phyloP scores from a whole-genome alignment of 2,888 invertebrate genomes.

The Eupithecia abbreviata region DNA sequence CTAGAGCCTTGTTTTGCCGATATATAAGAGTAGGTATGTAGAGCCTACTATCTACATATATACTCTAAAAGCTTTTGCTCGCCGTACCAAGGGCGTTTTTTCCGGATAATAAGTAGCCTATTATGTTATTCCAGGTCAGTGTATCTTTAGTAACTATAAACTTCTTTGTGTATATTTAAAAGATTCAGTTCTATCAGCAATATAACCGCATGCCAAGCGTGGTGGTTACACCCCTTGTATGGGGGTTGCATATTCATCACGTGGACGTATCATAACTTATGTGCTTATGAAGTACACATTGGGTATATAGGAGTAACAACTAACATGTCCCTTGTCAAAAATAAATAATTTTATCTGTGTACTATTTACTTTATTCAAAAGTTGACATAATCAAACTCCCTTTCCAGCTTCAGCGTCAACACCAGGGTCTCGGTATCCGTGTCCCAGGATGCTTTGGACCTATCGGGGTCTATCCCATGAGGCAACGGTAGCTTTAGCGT shows the following conservation, averaged over 20 bases:
- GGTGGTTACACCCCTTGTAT: background rate
- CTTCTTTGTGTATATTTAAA: background rate
- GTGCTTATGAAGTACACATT: background rate
- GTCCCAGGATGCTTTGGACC: slow-evolving; percentile 92
- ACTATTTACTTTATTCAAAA: slow-evolving; percentile 82
- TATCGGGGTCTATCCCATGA: slow-evolving; percentile 91
- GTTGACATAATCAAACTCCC: slow-evolving; percentile 94
- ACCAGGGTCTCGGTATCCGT: slow-evolving; percentile 85
- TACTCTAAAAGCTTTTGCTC: background rate
- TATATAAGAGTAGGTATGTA: background rate
- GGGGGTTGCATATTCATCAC: background rate
- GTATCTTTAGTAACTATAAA: too few relatives aligned
- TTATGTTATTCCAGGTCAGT: background rate
- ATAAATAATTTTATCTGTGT: background rate
- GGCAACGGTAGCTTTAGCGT: slow-evolving; percentile 90
- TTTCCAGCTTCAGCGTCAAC: slow-evolving; percentile 88
- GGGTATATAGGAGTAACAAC: background rate
- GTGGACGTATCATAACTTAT: background rate
- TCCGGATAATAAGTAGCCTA: background rate
- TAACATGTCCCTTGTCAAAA: background rate
- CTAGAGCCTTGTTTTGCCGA: background rate
- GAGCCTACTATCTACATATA: background rate
- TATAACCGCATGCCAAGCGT: background rate
- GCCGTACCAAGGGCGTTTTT: background rate
- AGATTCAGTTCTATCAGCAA: background rate